Base-by-base conservation (phyloP, 2,888 invertebrate genomes). In the Tanypteryx hageni region DNA sequence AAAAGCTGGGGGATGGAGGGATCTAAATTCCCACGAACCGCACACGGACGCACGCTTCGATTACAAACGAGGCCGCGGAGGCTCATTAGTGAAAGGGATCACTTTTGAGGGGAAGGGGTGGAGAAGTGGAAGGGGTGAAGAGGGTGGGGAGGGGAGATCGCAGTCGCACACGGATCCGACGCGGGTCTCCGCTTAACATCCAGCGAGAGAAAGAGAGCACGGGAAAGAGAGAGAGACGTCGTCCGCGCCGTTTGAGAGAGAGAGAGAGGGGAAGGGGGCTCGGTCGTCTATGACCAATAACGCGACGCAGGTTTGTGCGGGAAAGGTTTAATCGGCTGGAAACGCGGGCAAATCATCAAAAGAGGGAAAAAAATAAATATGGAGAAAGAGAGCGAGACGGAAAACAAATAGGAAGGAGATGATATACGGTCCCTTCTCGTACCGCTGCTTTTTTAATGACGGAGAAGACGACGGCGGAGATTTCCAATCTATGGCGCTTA, bases 331-430 rank as follows among this genome's bases (percentile, higher is more conserved):
- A 76, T 76, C 76, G 76, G 27, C 27, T 76, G 76, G 22, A 27
- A 76, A 76, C 76, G 22, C 9, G 22, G 27, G 76, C 8, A 27
- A 76, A 76, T 76, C 22, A 76, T 76, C 4, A 2, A 13, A 76
- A 10, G 76, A 76, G 13, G 76, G 27, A 11, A 13, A 27, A 76
- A 76, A 76, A 18, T 61, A 18, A 76, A 8, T 13, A 27, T 11
- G 68, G 68, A 68, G 76, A 68, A 68, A 68, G 22, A 68, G 22
- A 22, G 68, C 22, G 68, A n/a, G 68, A 68, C 68, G n/a, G 86
- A 57, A 86, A 86, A 86, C 57, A 86, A 86, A 86, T 56, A 86
- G 86, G 18, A 57, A 59, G 27, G 86, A 22, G 16, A 86, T 86
- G 59, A 86, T 22, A 86, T 86, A 86, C 56, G 59, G 57, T 86